Conservation (phyloP, 2,113 vertebrate genomes). For the Nicator chloris region DNA sequence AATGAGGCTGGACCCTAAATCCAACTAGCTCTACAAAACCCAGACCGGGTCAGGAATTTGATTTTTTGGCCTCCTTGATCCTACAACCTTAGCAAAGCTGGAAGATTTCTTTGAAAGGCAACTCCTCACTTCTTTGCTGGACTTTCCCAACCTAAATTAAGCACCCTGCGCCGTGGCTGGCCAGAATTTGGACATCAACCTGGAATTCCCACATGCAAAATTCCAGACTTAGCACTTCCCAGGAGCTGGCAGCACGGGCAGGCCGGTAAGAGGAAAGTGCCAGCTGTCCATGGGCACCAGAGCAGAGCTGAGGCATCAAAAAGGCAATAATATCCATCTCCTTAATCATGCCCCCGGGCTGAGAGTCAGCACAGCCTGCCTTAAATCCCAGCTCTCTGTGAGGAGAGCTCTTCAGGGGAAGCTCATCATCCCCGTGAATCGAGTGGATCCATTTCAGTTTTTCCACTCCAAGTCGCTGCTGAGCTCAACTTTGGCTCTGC, state of each 20-base stretch:
- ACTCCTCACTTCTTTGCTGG: not conserved
- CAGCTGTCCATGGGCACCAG: not conserved
- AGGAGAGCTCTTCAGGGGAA: not conserved
- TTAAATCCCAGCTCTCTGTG: not conserved
- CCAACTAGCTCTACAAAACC: not conserved
- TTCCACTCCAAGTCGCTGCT: not conserved
- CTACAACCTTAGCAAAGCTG: not conserved
- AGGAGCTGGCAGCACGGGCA: not conserved
- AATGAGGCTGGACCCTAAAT: not conserved
- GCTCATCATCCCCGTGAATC: not conserved
- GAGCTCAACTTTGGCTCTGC: slow-evolving; percentile 19
- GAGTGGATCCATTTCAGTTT: slow-evolving; percentile 3
- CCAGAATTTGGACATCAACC: not conserved
- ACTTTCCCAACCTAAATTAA: not conserved
- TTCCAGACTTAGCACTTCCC: not conserved
- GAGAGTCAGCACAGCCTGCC: not conserved
- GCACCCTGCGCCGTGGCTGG: not conserved
- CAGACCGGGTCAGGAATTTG: not conserved
- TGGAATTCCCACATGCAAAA: not conserved
- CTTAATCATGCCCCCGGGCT: not conserved
- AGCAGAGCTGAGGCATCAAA: not conserved
- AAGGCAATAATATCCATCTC: not conserved
- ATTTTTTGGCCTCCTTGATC: not conserved
- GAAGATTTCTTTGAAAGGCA: not conserved
- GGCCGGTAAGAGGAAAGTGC: not conserved